Conservation (phyloP, 2,113 vertebrate species). For the Corythornis cristatus region DNA sequence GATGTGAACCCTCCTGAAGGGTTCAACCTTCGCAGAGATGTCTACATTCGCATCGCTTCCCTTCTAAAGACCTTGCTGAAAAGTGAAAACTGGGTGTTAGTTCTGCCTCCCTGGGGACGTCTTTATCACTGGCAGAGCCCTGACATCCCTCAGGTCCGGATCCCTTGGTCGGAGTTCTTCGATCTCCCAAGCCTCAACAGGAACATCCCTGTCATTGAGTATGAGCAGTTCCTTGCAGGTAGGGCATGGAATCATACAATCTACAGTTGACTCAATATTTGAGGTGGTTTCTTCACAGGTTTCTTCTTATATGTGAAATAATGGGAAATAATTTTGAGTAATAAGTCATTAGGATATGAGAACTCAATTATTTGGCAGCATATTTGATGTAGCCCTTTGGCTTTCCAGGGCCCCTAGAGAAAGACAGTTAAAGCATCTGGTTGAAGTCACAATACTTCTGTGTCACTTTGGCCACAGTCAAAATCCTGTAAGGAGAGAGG, state of each 20-base stretch:
- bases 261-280: neutral
- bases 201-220: conserved; percentile 92
- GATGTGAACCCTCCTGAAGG: conserved; percentile 97
- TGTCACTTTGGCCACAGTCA: neutral
- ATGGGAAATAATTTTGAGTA: neutral
- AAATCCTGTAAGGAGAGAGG: neutral
- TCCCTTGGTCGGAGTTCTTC: conserved; percentile 93
- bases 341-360: neutral
- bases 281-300: neutral
- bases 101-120: conserved; percentile 95
- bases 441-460: neutral
- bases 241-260: neutral
- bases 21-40: conserved; percentile 96
- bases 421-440: neutral
- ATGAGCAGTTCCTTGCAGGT: conserved; percentile 95
- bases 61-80: conserved; percentile 88
- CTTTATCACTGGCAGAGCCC: conserved; percentile 98
- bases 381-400: accelerated
- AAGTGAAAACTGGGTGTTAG: conserved; percentile 89
- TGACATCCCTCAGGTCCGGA: conserved; percentile 85
- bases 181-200: conserved; percentile 87
- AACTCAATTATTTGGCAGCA: neutral
- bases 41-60: conserved; percentile 91
- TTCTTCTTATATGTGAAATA: neutral
- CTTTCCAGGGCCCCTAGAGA: neutral